Base-by-base conservation (phyloP, 2,797 vertebrate species). In the Sebastes wilsoni region DNA sequence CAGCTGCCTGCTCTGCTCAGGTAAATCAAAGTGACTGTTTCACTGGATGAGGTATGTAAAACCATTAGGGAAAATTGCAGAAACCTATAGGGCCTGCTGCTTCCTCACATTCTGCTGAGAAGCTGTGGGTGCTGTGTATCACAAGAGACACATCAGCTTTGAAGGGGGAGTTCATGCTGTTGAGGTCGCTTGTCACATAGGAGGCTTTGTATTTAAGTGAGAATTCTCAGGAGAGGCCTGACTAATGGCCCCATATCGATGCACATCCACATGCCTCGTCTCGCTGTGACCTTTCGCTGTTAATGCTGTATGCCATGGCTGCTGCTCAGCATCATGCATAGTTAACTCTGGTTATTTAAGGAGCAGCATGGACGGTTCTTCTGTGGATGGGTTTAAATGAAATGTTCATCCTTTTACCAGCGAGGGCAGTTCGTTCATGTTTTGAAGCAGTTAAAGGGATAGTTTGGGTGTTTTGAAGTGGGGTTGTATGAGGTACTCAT, bases 1-100 rank as follows among this genome's bases (percentile, higher is more conserved):
- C 75, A 80, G 86, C 88, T 89, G 84, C 87, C 87, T 72, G 70
- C 75, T 77, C 77, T 73, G 59, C 86, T 90, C 90, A 94, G 94
- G 94, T 96, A 95, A 96, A 95, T 96, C 95, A 96, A 93, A 95
- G 88, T 91, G 93, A 93, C 93, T 93, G 85, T 92, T 94, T 87
- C 86, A 77, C 87, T 90, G 92, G 85, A 87, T 86, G 87, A 92
- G 77, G 83, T 91, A 88, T 91, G 91, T 93, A 92, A 93, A 94
- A 93, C 89, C 87, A 93, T 94, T 92, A 90, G 82, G 87, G 83
- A 60, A 92, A 92, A 92, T 92, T 93, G 91, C 89, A 85, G 81
- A 68, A 86, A 75, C 60, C 80, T 62, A 61, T 38, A 66, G 81
- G 72, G 75, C 83, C 81, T 62, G 77, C 89, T 68, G 82, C 84